Conservation (phyloP, 2,113 vertebrate genomes). For the Ibidorhyncha struthersii region DNA sequence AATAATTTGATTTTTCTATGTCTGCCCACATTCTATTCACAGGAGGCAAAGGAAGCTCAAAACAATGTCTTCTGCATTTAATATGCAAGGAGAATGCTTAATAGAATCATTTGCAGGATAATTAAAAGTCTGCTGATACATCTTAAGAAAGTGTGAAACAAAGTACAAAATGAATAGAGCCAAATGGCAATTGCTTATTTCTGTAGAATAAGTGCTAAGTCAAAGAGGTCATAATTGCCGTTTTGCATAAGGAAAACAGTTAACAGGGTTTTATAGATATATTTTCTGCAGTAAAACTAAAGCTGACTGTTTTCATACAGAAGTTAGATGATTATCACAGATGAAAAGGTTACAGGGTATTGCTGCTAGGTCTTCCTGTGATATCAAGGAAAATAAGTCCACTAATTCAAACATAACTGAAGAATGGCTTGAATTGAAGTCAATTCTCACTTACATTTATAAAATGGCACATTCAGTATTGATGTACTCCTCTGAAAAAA, state of each 20-base stretch:
- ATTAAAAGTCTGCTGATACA: conserved; percentile 74
- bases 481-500: background rate
- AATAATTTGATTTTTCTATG: conserved; percentile 77
- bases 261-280: conserved; percentile 51
- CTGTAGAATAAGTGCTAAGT: conserved; percentile 69
- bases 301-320: conserved; percentile 49
- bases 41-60: conserved; percentile 61
- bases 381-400: background rate
- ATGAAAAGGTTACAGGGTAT: conserved; percentile 17
- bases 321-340: conserved; percentile 25
- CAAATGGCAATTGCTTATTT: conserved; percentile 68
- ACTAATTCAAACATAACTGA: background rate
- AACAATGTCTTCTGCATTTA: conserved; percentile 74
- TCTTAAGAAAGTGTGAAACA: conserved; percentile 69
- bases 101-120: conserved; percentile 73
- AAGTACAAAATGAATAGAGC: conserved; percentile 66
- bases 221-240: conserved; percentile 71
- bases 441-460: background rate
- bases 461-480: background rate
- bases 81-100: conserved; percentile 75
- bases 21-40: conserved; percentile 70
- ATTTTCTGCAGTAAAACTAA: conserved; percentile 41
- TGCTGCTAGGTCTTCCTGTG: background rate
- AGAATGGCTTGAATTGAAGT: conserved; percentile 1
- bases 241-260: conserved; percentile 66